A percentile compares a stretch with the other conserved stretches of the same genome.
Conservation (phyloP, 2,888 invertebrate species). For the Plutella xylostella region DNA sequence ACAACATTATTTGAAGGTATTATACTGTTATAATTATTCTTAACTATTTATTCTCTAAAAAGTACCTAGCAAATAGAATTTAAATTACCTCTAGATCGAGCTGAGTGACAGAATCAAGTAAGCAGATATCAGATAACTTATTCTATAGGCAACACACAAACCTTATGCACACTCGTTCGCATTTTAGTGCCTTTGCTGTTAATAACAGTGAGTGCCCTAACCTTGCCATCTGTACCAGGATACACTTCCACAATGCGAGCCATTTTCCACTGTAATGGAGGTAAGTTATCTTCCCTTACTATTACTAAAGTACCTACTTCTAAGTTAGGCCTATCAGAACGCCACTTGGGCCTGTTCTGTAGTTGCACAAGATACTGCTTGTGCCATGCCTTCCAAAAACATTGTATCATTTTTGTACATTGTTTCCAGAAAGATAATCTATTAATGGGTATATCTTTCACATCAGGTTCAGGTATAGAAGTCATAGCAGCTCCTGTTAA, state of each 20-base stretch:
- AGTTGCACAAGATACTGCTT: constrained; percentile 10
- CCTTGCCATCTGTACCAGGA: constrained; percentile 13
- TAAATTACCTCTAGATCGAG: too few species aligned
- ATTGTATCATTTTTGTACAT: constrained; percentile 7
- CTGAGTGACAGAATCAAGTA: too few species aligned
- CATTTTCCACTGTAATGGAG: constrained; percentile 14
- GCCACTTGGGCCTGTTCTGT: constrained; percentile 13
- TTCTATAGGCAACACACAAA: constrained; percentile 1
- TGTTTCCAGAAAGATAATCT: constrained; percentile 10
- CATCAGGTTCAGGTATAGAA: constrained; percentile 10
- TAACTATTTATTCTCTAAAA: too few species aligned
- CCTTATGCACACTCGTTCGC: constrained; percentile 3
- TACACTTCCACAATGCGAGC: constrained; percentile 9
- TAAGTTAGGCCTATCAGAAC: constrained; percentile 7
- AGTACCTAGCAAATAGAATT: too few species aligned
- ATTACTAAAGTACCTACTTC: constrained; percentile 12
- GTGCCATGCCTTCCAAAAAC: constrained; percentile 13
- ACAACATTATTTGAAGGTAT: too few species aligned
- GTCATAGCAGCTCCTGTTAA: constrained; percentile 18
- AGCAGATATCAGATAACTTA: not conserved
- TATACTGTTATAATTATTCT: too few species aligned
- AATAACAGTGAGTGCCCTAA: constrained; percentile 6
- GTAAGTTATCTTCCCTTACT: constrained; percentile 6
- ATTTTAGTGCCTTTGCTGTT: constrained; percentile 5
- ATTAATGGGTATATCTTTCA: constrained; percentile 4